phyloP scores from a whole-genome alignment of 2,888 invertebrate species.

The Axea sp. region DNA sequence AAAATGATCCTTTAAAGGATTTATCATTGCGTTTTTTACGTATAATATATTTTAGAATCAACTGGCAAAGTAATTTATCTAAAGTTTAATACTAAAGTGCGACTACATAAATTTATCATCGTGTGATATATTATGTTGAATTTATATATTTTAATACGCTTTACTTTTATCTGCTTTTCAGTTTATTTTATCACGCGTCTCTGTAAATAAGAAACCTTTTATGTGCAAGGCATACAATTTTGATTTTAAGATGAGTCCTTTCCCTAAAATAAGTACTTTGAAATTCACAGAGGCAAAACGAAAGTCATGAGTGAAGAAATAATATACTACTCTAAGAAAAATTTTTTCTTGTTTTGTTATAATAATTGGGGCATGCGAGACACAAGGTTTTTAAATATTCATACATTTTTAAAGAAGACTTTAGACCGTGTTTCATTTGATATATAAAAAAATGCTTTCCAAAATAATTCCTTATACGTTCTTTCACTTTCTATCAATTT shows the following conservation, averaged over 20 bases:
- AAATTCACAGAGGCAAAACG: constrained; percentile 48
- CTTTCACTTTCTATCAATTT: too few species aligned
- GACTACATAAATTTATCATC: constrained; percentile 10
- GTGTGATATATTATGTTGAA: constrained; percentile 4
- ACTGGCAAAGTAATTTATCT: constrained; percentile 1
- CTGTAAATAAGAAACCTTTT: constrained; percentile 22
- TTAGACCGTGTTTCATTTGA: not conserved
- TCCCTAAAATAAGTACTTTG: constrained; percentile 52
- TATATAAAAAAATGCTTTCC: too few species aligned
- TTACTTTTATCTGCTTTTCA: constrained; percentile 27
- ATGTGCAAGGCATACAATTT: constrained; percentile 35
- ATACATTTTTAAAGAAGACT: constrained; percentile 6
- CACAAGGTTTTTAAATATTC: constrained; percentile 13
- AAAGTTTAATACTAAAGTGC: constrained; percentile 2
- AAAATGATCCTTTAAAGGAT: constrained; percentile 17
- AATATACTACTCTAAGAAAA: constrained; percentile 22
- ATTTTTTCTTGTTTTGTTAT: constrained; percentile 17
- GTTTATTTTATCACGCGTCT: constrained; percentile 23
- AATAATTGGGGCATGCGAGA: constrained; percentile 17
- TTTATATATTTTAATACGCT: constrained; percentile 11
- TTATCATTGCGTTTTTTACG: constrained; percentile 12
- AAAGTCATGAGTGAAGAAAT: constrained; percentile 38
- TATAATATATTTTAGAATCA: constrained; percentile 10
- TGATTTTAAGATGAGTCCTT: constrained; percentile 44
- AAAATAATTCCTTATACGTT: too few species aligned